phyloP scores from a whole-genome alignment of 2,888 invertebrate species.

The Apamea sordens region DNA sequence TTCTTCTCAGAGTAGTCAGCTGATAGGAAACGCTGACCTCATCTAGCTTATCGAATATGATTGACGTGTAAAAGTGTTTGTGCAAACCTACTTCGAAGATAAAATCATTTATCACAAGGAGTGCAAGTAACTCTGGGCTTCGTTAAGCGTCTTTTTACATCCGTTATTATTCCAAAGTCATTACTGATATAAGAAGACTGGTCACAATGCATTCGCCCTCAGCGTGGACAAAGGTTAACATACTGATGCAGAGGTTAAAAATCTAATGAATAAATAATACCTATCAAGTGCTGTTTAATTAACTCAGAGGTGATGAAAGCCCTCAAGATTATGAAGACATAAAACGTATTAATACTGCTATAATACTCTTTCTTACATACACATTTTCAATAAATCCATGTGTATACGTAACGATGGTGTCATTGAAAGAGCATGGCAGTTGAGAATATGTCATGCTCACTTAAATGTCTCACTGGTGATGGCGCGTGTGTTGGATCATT shows the following conservation, averaged over 20 bases:
- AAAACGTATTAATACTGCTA: constrained; percentile 11
- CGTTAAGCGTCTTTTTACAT: not conserved
- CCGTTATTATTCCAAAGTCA: not conserved
- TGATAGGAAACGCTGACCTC: too few species aligned
- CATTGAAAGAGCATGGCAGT: too few species aligned
- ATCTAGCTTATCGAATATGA: too few species aligned
- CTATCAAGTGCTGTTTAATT: constrained; percentile 27
- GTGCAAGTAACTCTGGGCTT: not conserved
- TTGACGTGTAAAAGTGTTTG: too few species aligned
- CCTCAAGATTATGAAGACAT: constrained; percentile 13
- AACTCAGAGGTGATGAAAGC: constrained; percentile 27
- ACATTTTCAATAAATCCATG: not conserved
- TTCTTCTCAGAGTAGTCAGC: too few species aligned
- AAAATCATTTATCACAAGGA: too few species aligned
- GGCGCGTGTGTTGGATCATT: too few species aligned
- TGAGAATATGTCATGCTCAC: too few species aligned
- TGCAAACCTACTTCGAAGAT: too few species aligned
- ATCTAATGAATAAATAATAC: not conserved
- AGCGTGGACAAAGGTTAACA: not conserved
- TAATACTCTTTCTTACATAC: not conserved
- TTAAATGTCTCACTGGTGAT: too few species aligned
- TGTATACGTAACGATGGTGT: not conserved
- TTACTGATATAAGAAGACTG: not conserved
- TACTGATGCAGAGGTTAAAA: not conserved
- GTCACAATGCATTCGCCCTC: not conserved